Conservation (phyloP, 2,113 vertebrate species). For the Martes martes region DNA sequence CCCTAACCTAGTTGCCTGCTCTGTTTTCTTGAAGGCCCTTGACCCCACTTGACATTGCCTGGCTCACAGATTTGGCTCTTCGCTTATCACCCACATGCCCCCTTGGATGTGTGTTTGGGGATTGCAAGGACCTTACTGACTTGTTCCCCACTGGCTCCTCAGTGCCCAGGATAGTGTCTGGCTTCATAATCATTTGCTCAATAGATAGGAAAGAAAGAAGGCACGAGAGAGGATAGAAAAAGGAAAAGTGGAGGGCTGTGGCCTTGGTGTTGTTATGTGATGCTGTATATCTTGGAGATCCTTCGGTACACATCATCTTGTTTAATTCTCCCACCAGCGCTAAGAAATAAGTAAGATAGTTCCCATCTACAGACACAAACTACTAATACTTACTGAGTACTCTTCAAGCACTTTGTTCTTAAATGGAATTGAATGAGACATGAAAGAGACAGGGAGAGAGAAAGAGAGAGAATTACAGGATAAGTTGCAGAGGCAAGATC, state of each 20-base stretch:
- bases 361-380: neutral
- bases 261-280: neutral
- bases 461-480: neutral
- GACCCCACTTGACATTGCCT: neutral
- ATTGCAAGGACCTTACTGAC: neutral
- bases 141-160: neutral
- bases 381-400: neutral
- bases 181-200: neutral
- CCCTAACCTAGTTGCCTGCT: neutral
- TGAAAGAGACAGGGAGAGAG: neutral
- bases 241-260: neutral
- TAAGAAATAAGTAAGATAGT: neutral
- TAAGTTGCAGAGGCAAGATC: neutral
- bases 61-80: neutral
- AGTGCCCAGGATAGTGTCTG: neutral
- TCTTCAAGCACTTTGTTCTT: neutral
- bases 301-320: neutral
- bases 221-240: fast-evolving
- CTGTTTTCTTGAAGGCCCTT: neutral
- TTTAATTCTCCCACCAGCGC: neutral
- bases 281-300: neutral
- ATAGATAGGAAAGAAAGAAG: neutral
- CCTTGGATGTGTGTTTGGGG: neutral
- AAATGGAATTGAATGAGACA: neutral
- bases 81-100: neutral